Base-by-base conservation (phyloP, 2,888 invertebrate genomes). In the Limulus polyphemus region DNA sequence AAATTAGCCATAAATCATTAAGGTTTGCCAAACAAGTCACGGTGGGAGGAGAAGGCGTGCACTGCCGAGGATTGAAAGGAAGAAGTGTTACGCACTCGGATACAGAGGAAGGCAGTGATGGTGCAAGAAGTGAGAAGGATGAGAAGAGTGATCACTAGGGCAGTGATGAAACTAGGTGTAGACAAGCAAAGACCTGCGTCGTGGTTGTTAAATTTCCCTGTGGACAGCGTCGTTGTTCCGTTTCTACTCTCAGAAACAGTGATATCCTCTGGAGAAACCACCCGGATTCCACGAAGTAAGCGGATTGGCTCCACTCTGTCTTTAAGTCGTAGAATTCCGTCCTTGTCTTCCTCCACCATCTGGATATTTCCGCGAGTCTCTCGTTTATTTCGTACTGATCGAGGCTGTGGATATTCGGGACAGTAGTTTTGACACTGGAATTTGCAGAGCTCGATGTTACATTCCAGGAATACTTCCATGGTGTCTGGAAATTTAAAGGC, bases 371-470 rank as follows among this genome's bases (percentile, higher is more conserved):
- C 16, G 48, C 61, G 47, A 17, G 14, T 11, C n/a, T 58, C 14
- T 32, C 56, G 58, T 4, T 17, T 16, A 0, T 46, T 16, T 1
- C 50, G 10, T 17, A n/a, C 49, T 47, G 51, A 51, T 11, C n/a
- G 32, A 14, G 56, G 17, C 81, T 80, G 12, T 79, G 70, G 1
- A 48, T 60, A 59, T 51, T 64, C 63, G 12, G 62, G 57, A 51
- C 67, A 67, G 49, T 49, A 52, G 47, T 83, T 81, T 62, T 85
- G 85, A 71, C 89, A 89, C 69, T 86, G 84, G 13, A 84, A 84
- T 76, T 88, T 88, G 73, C 88, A 89, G 0, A 89, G 77, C 72
- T 88, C 88, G 0, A 89, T 85, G 67, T 88, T 87, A 71, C 89
- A 89, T 74, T 88, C 88, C 63, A 89, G 83, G 69, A 85, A 84